Conservation (phyloP, 2,113 vertebrate species). For the Cheilinus undulatus region DNA sequence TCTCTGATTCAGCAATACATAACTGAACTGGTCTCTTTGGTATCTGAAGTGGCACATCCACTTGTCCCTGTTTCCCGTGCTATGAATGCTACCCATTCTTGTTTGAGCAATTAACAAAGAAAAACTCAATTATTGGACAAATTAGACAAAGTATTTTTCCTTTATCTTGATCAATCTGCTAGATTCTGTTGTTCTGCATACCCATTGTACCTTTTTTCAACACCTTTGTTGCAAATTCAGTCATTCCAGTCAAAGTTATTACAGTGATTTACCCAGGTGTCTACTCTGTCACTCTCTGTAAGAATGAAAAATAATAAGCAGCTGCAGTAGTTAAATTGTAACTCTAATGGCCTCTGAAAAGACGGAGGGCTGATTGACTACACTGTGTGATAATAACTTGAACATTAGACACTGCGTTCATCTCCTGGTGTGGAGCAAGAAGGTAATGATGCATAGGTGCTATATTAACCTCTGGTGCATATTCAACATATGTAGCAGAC, state of each 20-base stretch:
- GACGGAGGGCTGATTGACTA: background rate
- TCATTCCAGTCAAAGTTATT: no score
- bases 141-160: background rate
- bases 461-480: constrained; percentile 23
- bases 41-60: background rate
- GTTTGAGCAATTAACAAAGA: background rate
- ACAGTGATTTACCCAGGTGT: no score
- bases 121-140: background rate
- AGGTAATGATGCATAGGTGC: constrained; percentile 5
- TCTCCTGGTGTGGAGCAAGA: constrained; percentile 7
- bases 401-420: no score
- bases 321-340: background rate
- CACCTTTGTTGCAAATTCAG: constrained; percentile 1
- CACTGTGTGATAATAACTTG: background rate
- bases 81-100: background rate
- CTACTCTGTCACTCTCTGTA: background rate
- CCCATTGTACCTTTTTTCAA: background rate
- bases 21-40: no score
- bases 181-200: background rate
- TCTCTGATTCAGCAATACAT: no score
- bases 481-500: background rate
- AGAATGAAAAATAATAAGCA: background rate
- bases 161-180: background rate
- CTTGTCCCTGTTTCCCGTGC: background rate
- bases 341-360: background rate